Evolutionary conservation across 2,888 invertebrate genomes (phyloP), one percentile per base, ranked within the genome.

Genomic region (Choristoneura rosaceana): DNA sequence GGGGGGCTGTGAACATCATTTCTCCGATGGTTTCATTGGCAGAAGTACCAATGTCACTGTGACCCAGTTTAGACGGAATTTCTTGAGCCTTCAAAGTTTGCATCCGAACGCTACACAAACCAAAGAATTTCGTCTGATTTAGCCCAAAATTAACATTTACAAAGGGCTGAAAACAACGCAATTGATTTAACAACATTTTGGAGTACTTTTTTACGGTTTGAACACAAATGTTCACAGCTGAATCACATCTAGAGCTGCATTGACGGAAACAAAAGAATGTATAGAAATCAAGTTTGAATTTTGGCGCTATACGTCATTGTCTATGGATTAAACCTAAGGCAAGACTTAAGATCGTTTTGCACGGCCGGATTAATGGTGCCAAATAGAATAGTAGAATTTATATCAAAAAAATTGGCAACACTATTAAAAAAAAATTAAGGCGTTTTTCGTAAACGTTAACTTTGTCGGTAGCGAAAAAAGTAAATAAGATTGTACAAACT

Each of bases 131-230:
- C 69, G 73, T 80, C 43, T 81, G 82, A 69, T 74, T 77, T 65
- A 74, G 77, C 47, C 76, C 60, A 75, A 81, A 76, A 52, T 80
- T 75, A 45, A 79, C 69, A 76, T 77, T 78, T 75, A 80, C 58
- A 71, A 76, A 74, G 52, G 77, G 77, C 75, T 79, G 81, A 58
- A 78, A 63, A 74, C 76, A 75, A 75, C 84, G 82, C 71, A 87
- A 76, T 76, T 82, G 84, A 84, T 84, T 85, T 78, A 87, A 76
- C 70, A 87, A 80, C 89, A 90, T 89, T 77, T 67, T 77, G 17
- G 12, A 63, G 14, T 55, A 62, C 45, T 64, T 62, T 64, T 66
- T 66, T 70, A 58, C 17, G n/a, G 64, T 60, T 70, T 38, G 33
- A 47, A n/a, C 47, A 41, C 17, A 47, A 50, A 62, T 64, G 15